These are phyloP conservation scores for Macaria notata DNA, from an alignment of 2,888 invertebrate genomes.

Conservation along the genomic window DNA sequence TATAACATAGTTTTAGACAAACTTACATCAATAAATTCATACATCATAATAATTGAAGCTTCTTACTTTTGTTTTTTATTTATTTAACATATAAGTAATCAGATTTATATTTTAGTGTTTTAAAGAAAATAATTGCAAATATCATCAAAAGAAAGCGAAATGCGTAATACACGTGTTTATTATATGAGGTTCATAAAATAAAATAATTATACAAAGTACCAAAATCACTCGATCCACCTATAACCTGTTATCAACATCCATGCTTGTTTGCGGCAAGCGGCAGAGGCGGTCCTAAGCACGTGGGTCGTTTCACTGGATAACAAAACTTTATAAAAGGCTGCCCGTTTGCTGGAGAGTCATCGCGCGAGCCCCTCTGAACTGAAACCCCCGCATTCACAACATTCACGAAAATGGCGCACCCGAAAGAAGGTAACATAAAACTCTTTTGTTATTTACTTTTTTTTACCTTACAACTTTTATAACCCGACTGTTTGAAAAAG, in stretches of 20 bases:
- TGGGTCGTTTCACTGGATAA: constrained; percentile 50
- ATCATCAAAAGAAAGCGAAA: too few relatives aligned
- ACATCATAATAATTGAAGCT: too few relatives aligned
- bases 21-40: too few relatives aligned
- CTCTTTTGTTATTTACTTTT: constrained; percentile 37
- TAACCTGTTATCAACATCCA: constrained; percentile 56
- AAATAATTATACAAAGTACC: constrained; percentile 39
- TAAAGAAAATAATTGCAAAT: too few relatives aligned
- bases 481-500: constrained; percentile 36
- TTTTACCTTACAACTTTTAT: constrained; percentile 27
- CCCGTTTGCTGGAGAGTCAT: constrained; percentile 49
- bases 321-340: constrained; percentile 73
- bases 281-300: constrained; percentile 50
- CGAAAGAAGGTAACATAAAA: constrained; percentile 67
- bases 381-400: constrained; percentile 40
- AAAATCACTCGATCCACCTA: constrained; percentile 40
- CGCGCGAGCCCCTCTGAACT: constrained; percentile 52
- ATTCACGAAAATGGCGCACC: constrained; percentile 59
- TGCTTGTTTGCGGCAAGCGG: constrained; percentile 51
- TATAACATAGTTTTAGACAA: too few relatives aligned
- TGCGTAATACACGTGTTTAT: too few relatives aligned
- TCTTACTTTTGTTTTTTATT: too few relatives aligned
- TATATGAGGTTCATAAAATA: background rate
- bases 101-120: too few relatives aligned
- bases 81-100: too few relatives aligned